A percentile compares a stretch with the other conserved stretches of the same genome.
Evolutionary conservation across 2,797 vertebrate genomes (phyloP).

Genomic region (Ctenochaetus hawaiiensis): DNA sequence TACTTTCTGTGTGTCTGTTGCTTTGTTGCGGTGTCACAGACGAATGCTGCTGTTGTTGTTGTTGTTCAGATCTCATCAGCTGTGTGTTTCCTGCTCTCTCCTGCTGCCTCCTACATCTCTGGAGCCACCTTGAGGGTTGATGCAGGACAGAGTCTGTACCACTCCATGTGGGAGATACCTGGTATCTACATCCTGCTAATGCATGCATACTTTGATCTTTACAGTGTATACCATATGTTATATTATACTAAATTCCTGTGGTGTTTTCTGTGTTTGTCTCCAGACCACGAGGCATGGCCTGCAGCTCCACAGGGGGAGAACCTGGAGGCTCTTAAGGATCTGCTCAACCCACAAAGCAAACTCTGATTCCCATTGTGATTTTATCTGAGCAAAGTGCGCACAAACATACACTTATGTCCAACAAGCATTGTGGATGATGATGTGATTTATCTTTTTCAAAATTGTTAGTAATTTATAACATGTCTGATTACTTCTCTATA

Average conservation of each 20-base stretch:
- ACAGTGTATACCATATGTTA: not conserved
- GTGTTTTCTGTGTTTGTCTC: conserved; percentile 34
- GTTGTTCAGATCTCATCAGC: conserved; percentile 88
- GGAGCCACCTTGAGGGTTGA: conserved; percentile 91
- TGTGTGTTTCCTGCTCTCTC: conserved; percentile 95
- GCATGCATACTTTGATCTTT: not conserved
- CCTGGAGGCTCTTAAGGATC: conserved; percentile 78
- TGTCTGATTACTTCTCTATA: not conserved
- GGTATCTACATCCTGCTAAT: conserved; percentile 74
- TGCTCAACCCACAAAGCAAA: conserved; percentile 83
- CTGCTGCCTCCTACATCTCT: conserved; percentile 92
- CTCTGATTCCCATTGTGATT: conserved; percentile 57
- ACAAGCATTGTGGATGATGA: not conserved
- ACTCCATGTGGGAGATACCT: conserved; percentile 78
- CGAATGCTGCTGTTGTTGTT: not conserved
- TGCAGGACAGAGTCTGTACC: conserved; percentile 90
- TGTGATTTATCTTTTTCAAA: conserved; percentile 28
- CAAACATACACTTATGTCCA: fast-evolving
- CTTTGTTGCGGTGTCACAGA: not conserved
- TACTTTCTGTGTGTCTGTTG: not conserved
- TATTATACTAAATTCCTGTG: not conserved
- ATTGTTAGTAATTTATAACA: conserved; percentile 35
- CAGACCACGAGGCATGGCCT: conserved; percentile 93
- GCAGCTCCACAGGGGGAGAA: conserved; percentile 88
- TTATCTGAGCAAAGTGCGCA: not conserved